Evolutionary conservation across 2,888 invertebrate genomes (phyloP), one percentile per base, ranked within the genome.

Genomic region (Melipona bicolor): DNA sequence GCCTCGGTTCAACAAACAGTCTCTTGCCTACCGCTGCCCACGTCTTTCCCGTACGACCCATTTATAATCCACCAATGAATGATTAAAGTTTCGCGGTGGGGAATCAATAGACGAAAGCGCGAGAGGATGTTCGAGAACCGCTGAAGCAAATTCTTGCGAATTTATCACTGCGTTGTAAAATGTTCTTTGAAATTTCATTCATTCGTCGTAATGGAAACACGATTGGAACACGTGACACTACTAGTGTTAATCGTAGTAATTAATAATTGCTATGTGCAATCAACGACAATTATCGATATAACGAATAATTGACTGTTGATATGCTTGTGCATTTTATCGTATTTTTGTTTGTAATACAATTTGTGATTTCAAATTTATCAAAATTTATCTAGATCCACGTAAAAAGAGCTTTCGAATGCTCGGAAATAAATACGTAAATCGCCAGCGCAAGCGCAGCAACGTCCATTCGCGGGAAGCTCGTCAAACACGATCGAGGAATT

Each of bases 401-500:
- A 32, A 32, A 43, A 43, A 56, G 5, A n/a, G 3, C 61, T 17
- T 19, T 19, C 27, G 0, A 61, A 61, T 9, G 17, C 9, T 61
- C 19, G 61, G 1, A 27, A 27, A 27, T 27, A 27, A 61, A 27
- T 15, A n/a, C 1, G 6, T 61, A n/a, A n/a, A n/a, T 9, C 9
- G 9, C 19, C 17, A 15, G 13, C 13, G 24, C 24, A 24, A 9
- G 27, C 27, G 5, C 17, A 27, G 27, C 17, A 27, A 17, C 61
- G 6, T 61, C 19, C 17, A 19, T 61, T 61, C 15, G 5, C 15
- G 36, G n/a, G 17, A 5, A 1, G 24, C 21, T 54, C 32, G n/a
- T 19, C n/a, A 54, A n/a, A 43, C 54, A 17, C 17, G 71, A 76
- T 65, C 62, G 71, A 52, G 43, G 65, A 64, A 72, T 70, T 36